These are phyloP conservation scores for Trissolcus japonicus DNA, from an alignment of 2,888 invertebrate species.

Conservation along the genomic window DNA sequence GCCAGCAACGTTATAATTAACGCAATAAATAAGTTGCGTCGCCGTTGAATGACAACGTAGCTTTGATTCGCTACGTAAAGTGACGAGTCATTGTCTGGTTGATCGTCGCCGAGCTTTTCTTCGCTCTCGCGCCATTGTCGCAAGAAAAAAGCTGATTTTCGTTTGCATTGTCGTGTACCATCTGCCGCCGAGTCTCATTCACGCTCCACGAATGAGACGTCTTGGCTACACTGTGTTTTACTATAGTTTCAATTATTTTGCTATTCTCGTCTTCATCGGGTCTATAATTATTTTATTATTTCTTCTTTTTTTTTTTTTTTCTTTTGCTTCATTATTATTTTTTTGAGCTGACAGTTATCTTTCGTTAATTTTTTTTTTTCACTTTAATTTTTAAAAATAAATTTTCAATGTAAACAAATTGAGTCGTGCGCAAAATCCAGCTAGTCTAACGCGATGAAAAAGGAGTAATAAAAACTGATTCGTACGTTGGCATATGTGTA, in stretches of 20 bases:
- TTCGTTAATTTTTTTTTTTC: too few species aligned
- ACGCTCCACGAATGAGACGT: not conserved
- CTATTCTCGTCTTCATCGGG: not conserved
- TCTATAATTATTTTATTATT: too few species aligned
- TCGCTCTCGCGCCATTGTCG: slow-evolving; percentile 5
- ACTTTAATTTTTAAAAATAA: too few species aligned
- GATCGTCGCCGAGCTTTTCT: slow-evolving; percentile 37
- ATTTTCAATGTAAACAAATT: too few species aligned
- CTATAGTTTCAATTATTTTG: not conserved
- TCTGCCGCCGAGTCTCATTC: not conserved
- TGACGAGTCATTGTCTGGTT: slow-evolving; percentile 39
- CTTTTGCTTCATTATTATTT: too few species aligned
- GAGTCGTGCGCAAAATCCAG: too few species aligned
- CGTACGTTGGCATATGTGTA: too few species aligned
- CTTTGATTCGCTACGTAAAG: slow-evolving; percentile 44
- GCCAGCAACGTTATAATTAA: slow-evolving; percentile 57
- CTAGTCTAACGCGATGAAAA: too few species aligned
- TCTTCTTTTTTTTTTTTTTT: too few species aligned
- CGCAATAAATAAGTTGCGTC: slow-evolving; percentile 58
- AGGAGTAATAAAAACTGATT: too few species aligned
- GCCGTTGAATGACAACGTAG: slow-evolving; percentile 48
- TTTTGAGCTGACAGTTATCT: too few species aligned
- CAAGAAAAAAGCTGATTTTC: slow-evolving; percentile 2
- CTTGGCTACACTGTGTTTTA: not conserved
- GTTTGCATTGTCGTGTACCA: slow-evolving; percentile 7